These are phyloP conservation scores for Siniperca knerii DNA, from an alignment of 2,113 vertebrate species.

Conservation along the genomic window DNA sequence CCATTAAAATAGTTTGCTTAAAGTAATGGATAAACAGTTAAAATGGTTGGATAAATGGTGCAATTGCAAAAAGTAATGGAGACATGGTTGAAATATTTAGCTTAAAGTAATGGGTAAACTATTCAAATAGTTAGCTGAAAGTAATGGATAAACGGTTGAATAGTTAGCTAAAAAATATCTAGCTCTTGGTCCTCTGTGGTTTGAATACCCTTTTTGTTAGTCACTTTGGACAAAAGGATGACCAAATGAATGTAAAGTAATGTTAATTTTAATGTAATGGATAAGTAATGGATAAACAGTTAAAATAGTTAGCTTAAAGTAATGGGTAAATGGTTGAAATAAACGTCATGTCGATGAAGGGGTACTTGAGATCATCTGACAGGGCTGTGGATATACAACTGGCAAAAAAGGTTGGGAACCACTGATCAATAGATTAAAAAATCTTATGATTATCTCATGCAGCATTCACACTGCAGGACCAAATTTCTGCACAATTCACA, in stretches of 20 bases:
- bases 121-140: background rate
- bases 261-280: background rate
- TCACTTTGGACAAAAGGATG: background rate
- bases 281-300: background rate
- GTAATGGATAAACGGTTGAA: background rate
- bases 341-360: background rate
- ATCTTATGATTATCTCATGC: background rate
- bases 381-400: background rate
- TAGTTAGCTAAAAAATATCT: background rate
- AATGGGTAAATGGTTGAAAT: background rate
- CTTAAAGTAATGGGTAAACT: background rate
- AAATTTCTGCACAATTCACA: background rate
- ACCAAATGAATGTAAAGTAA: background rate
- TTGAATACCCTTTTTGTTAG: background rate
- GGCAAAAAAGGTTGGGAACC: background rate
- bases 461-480: background rate
- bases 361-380: background rate
- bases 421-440: background rate
- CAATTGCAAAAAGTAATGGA: too few species aligned
- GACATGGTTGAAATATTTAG: background rate
- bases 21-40: background rate
- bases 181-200: background rate
- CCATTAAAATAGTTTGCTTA: too few species aligned
- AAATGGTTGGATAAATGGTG: background rate
- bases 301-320: background rate